phyloP scores from a whole-genome alignment of 2,888 invertebrate genomes.

The Temnothorax unifasciatus region DNA sequence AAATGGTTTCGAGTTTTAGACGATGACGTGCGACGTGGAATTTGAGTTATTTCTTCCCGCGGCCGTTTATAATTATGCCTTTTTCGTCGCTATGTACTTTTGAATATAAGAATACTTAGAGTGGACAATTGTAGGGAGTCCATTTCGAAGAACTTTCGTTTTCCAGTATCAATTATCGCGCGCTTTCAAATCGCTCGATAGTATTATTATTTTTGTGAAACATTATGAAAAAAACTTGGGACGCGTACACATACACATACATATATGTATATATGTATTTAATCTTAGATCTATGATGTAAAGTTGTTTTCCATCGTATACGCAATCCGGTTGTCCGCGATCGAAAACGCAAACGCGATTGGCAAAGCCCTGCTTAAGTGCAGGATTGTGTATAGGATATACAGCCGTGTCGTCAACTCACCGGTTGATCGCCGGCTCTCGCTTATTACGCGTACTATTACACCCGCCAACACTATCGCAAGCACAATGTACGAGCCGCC shows the following conservation, averaged over 20 bases:
- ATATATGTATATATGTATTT: neutral
- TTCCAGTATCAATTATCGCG: neutral
- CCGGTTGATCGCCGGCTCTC: slow-evolving; percentile 68
- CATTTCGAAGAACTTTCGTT: neutral
- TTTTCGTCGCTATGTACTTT: neutral
- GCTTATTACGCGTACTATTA: slow-evolving; percentile 67
- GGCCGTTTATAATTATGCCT: slow-evolving; percentile 1
- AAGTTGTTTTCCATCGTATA: slow-evolving; percentile 56
- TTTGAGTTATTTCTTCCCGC: slow-evolving; percentile 69
- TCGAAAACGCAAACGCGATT: slow-evolving; percentile 57
- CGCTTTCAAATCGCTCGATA: neutral
- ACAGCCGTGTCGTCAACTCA: slow-evolving; percentile 40
- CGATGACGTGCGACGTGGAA: slow-evolving; percentile 71
- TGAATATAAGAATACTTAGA: neutral
- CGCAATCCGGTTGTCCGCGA: slow-evolving; percentile 36
- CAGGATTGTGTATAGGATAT: slow-evolving; percentile 76
- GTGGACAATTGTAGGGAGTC: neutral
- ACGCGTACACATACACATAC: neutral
- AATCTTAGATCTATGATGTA: neutral
- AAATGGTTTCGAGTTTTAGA: slow-evolving; percentile 69
- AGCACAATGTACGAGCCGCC: slow-evolving; percentile 56
- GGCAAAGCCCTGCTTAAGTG: slow-evolving; percentile 77
- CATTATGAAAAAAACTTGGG: neutral
- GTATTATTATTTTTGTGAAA: slow-evolving; percentile 9
- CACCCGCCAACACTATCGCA: slow-evolving; percentile 58